Base-by-base conservation (phyloP, 2,888 invertebrate genomes). In the Orchestes rusci region DNA sequence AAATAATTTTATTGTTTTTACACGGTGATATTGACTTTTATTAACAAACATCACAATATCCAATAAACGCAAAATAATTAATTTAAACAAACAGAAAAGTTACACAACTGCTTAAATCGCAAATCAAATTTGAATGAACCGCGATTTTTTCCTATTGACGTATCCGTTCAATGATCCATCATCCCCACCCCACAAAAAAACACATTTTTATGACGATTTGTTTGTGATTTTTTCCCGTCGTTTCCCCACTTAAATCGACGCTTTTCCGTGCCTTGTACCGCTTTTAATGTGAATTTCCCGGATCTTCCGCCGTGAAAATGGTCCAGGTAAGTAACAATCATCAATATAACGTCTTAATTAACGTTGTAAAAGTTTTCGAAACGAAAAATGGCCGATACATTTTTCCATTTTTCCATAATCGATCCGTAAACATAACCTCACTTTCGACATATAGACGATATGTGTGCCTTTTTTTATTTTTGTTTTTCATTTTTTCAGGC, bases 401-500 rank as follows among this genome's bases (percentile, higher is more conserved):
- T 43, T 42, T 46, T 43, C 36, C 33, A 39, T 43, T 43, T 42
- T 46, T 43, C 36, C 23, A 27, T 32, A 43, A 46, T 46, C 46
- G 42, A 46, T 46, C 16, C n/a, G 17, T 12, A 29, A 44, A 42
- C 42, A 33, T 46, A 42, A 43, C 46, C 46, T 30, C 4, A 42
- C 19, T n/a, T n/a, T n/a, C n/a, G n/a, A 42, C 20, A 15, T 39
- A 38, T 43, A 19, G 12, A 10, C 23, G 17, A 13, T 31, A 15
- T 15, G 16, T 7, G 16, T 16, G n/a, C 33, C 8, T 33, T 33
- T 5, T 8, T 33, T 15, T 15, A 10, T 27, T 27, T 27, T n/a
- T 27, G 28, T 27, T 27, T 27, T 27, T 27, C 47, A 61, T 62
- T 77, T 57, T 71, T 36, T 36, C 8, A 71, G 60, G 37, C 37